These are phyloP conservation scores for Phyllotreta striolata DNA, from an alignment of 2,888 invertebrate genomes.

Conservation along the genomic window DNA sequence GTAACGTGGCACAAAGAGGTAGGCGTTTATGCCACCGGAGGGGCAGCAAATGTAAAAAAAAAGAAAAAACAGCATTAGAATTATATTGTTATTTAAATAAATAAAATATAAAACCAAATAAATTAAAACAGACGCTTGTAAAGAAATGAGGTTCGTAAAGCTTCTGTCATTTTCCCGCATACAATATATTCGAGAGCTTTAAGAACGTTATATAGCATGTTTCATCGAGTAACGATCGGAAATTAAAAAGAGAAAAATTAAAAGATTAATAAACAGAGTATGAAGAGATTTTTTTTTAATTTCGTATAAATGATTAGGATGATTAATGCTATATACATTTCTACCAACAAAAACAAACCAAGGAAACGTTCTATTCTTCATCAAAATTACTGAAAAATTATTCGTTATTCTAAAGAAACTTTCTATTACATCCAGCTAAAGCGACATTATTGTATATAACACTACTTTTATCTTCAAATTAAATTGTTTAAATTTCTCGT, in stretches of 20 bases:
- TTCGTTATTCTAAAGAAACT: background rate
- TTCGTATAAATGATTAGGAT: conserved; percentile 34
- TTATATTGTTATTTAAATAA: conserved; percentile 37
- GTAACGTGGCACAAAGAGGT: conserved; percentile 63
- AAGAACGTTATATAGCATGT: conserved; percentile 41
- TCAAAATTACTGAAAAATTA: conserved; percentile 2
- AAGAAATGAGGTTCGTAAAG: conserved; percentile 26
- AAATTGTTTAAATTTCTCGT: too few species aligned
- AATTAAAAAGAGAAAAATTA: conserved; percentile 31
- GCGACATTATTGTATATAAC: too few species aligned
- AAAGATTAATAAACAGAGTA: conserved; percentile 37
- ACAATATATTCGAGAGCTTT: conserved; percentile 27
- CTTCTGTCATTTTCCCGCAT: conserved; percentile 2
- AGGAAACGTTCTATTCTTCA: background rate
- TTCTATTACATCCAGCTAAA: too few species aligned
- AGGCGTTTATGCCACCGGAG: conserved; percentile 56
- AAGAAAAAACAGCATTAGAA: conserved; percentile 77
- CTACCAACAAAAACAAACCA: conserved; percentile 29
- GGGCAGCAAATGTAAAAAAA: conserved; percentile 73
- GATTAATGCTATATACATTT: conserved; percentile 45
- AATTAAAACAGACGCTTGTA: conserved; percentile 1
- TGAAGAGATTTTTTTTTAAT: conserved; percentile 29
- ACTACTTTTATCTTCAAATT: too few species aligned
- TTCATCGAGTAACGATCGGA: conserved; percentile 32
- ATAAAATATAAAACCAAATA: conserved; percentile 5